Percentiles rank a stretch among this genome's conserved stretches.
Evolutionary conservation across 1,140 invertebrate genomes (phyloP).

Genomic region (Mesaphorura yosii): DNA sequence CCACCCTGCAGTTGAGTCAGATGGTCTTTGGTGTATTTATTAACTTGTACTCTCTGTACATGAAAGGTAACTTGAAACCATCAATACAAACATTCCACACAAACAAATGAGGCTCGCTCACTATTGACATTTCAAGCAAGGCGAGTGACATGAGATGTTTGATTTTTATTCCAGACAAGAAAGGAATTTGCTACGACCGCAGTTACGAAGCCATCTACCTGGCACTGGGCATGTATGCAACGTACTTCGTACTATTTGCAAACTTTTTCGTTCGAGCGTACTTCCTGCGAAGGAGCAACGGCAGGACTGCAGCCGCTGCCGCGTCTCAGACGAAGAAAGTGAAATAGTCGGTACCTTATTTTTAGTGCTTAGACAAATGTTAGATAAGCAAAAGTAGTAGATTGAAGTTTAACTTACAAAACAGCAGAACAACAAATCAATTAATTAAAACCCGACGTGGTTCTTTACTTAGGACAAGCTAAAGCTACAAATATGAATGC

Average conservation of each 20-base stretch:
- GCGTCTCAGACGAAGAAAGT: background rate
- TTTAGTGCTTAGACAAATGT: too few species aligned
- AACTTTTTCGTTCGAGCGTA: constrained; percentile 83
- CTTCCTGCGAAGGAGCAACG: constrained; percentile 36
- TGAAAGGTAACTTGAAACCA: too few species aligned
- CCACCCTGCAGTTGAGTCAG: constrained; percentile 42
- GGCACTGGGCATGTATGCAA: constrained; percentile 87
- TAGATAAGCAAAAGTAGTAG: too few species aligned
- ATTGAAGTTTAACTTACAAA: too few species aligned
- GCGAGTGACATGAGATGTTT: too few species aligned
- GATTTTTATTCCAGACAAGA: constrained; percentile 35
- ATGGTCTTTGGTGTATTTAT: constrained; percentile 38
- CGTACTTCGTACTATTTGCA: constrained; percentile 79
- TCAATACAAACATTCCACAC: too few species aligned
- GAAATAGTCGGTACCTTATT: background rate
- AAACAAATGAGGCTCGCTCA: too few species aligned
- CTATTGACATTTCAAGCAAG: too few species aligned
- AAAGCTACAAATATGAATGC: too few species aligned
- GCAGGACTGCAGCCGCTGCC: background rate
- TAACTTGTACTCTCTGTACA: constrained; percentile 18
- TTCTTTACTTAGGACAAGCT: too few species aligned
- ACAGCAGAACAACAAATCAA: too few species aligned
- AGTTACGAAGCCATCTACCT: constrained; percentile 74
- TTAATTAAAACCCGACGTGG: too few species aligned
- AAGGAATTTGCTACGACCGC: constrained; percentile 64